These are phyloP conservation scores for Elaphurus davidianus DNA, from an alignment of 2,113 vertebrate species.

Conservation along the genomic window DNA sequence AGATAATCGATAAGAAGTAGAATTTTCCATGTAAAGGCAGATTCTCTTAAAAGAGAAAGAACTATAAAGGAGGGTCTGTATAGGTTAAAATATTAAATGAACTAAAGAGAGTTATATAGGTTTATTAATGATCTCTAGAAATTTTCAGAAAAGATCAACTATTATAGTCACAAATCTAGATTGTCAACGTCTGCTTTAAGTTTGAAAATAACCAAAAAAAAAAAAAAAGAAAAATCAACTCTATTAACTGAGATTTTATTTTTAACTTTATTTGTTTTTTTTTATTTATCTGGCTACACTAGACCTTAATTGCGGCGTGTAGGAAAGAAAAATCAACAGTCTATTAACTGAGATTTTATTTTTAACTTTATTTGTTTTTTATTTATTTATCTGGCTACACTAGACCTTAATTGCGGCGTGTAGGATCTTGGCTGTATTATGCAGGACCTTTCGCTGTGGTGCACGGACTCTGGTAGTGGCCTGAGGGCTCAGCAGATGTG, in stretches of 20 bases:
- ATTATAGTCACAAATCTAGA: neutral
- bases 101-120: neutral
- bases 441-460: fast-evolving
- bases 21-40: neutral
- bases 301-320: fast-evolving
- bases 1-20: neutral
- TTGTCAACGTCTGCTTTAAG: neutral
- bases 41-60: neutral
- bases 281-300: fast-evolving
- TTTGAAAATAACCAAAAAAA: neutral
- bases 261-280: neutral
- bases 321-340: neutral
- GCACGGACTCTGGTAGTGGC: fast-evolving
- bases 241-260: neutral
- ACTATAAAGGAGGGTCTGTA: neutral
- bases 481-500: fast-evolving
- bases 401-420: fast-evolving
- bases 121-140: neutral
- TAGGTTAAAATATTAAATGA: neutral
- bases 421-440: fast-evolving
- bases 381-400: fast-evolving
- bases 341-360: neutral
- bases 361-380: neutral
- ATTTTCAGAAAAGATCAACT: neutral
- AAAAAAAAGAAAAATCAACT: neutral